Base-by-base conservation (phyloP, 2,888 invertebrate species). In the Drepana falcataria region DNA sequence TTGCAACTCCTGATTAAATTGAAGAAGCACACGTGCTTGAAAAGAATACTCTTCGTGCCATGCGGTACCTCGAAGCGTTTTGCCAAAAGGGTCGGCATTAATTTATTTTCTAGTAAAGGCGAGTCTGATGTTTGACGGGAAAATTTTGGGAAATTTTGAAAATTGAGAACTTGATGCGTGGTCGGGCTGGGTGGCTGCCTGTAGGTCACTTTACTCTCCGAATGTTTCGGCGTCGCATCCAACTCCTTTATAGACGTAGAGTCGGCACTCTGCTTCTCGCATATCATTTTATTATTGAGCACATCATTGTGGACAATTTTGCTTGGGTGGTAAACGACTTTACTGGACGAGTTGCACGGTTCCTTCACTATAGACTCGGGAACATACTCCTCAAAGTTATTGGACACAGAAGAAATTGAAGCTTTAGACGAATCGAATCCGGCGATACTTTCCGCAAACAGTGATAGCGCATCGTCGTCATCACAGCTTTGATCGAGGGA, bases 361-460 rank as follows among this genome's bases (percentile, higher is more conserved):
- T 65, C 48, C 3, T 47, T 56, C 4, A 51, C 34, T 35, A 70
- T 0, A 2, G 79, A 73, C 57, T 66, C 58, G 0, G 86, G 84
- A 0, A 82, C 49, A 58, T 83, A 85, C 61, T 84, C 83, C 35
- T 83, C 83, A 9, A 9, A 44, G 37, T 37, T 37, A 44, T 44
- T 44, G 9, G 44, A 9, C 44, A 48, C 47, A 41, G 54, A 48
- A 2, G 56, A 49, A 4, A 51, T 35, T 0, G 59, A 59, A 9
- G 59, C 55, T 0, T 57, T 51, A 1, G 72, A 63, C 54, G 81
- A 71, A 52, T 87, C 89, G n/a, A 83, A 67, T 2, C 75, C 81
- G 1, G 81, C 78, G n/a, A 89, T 68, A 59, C 89, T 89, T 64
- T 86, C 88, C 9, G 89, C 89, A 59, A 68, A 90, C 2, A 91